Percentiles rank a stretch among this genome's conserved stretches.
Conservation (phyloP, 2,113 vertebrate genomes). For the Elephas maximus region DNA sequence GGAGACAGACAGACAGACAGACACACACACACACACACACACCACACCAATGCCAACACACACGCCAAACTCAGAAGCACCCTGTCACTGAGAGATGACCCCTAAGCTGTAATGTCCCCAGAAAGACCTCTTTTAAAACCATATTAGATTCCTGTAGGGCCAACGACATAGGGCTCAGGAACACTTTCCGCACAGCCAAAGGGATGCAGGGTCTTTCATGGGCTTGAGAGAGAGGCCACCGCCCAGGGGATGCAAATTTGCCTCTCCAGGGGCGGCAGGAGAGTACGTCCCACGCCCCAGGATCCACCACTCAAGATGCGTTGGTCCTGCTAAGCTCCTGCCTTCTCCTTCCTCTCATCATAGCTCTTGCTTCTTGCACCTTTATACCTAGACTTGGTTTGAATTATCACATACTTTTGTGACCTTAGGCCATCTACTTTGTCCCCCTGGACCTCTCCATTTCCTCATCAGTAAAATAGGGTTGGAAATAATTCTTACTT, state of each 20-base stretch:
- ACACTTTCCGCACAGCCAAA: neutral
- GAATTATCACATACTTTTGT: neutral
- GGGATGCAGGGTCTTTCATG: neutral
- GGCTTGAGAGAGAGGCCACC: neutral
- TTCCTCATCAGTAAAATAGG: neutral
- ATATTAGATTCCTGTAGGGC: neutral
- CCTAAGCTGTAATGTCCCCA: neutral
- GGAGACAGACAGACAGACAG: neutral
- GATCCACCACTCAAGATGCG: neutral
- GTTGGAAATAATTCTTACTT: neutral
- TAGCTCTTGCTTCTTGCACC: neutral
- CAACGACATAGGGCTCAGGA: accelerated
- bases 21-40: neutral
- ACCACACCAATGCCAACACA: neutral
- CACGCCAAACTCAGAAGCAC: neutral
- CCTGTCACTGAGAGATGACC: neutral
- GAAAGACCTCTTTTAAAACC: neutral
- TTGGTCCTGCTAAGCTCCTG: neutral
- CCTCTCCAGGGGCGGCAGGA: accelerated
- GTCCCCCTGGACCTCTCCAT: neutral
- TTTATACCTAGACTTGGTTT: neutral
- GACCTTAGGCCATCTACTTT: neutral
- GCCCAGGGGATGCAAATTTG: accelerated
- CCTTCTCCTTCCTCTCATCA: neutral
- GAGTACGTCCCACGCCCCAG: neutral